These are phyloP conservation scores for Spodoptera picta DNA, from an alignment of 2,888 invertebrate species.

Conservation along the genomic window DNA sequence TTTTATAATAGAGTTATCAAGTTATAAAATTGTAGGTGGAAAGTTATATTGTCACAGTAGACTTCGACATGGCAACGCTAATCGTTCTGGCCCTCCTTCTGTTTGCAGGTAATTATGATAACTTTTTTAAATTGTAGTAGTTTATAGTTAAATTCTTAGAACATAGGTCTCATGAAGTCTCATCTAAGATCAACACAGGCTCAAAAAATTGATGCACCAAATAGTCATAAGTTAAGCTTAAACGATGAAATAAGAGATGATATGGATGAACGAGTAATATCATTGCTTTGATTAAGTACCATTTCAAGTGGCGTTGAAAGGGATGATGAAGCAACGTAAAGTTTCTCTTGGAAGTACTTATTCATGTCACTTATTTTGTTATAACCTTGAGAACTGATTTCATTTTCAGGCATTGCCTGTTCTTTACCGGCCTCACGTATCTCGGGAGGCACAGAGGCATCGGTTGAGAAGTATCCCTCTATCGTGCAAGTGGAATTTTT, in stretches of 20 bases:
- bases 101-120: conserved; percentile 40
- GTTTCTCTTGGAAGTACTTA: too few relatives aligned
- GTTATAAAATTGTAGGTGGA: conserved; percentile 5
- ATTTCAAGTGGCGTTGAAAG: too few relatives aligned
- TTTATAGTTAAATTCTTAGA: too few relatives aligned
- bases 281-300: too few relatives aligned
- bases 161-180: too few relatives aligned
- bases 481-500: conserved; percentile 63
- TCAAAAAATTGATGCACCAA: too few relatives aligned
- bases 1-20: conserved; percentile 21
- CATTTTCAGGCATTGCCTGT: conserved; percentile 30
- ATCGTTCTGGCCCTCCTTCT: conserved; percentile 20
- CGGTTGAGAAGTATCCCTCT: conserved; percentile 62
- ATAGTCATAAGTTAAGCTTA: too few relatives aligned
- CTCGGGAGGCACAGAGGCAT: conserved; percentile 58
- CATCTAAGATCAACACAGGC: too few relatives aligned
- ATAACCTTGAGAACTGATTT: background rate
- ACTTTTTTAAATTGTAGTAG: background rate
- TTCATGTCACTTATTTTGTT: background rate
- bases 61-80: conserved; percentile 26
- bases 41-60: conserved; percentile 11
- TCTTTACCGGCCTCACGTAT: conserved; percentile 31
- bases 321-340: too few relatives aligned
- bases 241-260: too few relatives aligned
- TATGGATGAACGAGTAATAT: too few relatives aligned